Percentiles rank a stretch among this genome's conserved stretches.
phyloP scores from a whole-genome alignment of 92 coral and sea anemone species.

The Phenganax stokvisi region DNA sequence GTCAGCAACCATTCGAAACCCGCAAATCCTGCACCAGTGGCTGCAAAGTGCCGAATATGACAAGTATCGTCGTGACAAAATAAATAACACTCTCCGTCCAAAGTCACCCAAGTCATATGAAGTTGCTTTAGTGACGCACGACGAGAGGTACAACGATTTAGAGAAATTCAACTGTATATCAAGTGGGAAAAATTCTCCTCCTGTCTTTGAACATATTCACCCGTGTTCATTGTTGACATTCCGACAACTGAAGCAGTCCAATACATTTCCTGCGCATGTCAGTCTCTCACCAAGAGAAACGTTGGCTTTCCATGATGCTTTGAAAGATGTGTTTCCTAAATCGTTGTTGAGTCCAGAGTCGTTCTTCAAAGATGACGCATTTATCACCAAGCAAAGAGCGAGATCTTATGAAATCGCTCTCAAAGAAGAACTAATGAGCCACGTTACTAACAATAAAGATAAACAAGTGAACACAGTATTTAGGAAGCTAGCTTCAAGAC shows the following conservation, averaged over 20 bases:
- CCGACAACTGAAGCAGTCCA: conserved; percentile 59
- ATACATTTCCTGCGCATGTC: conserved; percentile 65
- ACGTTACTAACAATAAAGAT: conserved; percentile 25
- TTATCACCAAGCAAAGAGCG: conserved; percentile 47
- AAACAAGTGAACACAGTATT: conserved; percentile 36
- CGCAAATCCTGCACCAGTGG: conserved; percentile 45
- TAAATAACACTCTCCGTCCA: conserved; percentile 15
- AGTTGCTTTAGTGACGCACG: conserved; percentile 46
- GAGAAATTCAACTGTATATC: conserved; percentile 64
- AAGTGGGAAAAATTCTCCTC: conserved; percentile 20
- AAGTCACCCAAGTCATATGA: conserved; percentile 4
- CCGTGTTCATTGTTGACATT: conserved; percentile 55
- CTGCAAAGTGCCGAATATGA: conserved; percentile 24
- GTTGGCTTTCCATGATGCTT: conserved; percentile 55
- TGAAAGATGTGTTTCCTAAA: conserved; percentile 45
- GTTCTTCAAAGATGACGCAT: conserved; percentile 43
- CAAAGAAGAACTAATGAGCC: conserved; percentile 47
- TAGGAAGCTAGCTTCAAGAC: background rate
- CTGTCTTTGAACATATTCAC: conserved; percentile 51
- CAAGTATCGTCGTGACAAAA: background rate
- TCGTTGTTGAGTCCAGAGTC: conserved; percentile 49
- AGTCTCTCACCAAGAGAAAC: conserved; percentile 59
- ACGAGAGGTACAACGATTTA: conserved; percentile 60
- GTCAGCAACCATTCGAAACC: conserved; percentile 73
- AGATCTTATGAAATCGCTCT: conserved; percentile 53